These are phyloP conservation scores for Herpailurus yagouaroundi DNA, from an alignment of 2,113 vertebrate species.

Conservation along the genomic window DNA sequence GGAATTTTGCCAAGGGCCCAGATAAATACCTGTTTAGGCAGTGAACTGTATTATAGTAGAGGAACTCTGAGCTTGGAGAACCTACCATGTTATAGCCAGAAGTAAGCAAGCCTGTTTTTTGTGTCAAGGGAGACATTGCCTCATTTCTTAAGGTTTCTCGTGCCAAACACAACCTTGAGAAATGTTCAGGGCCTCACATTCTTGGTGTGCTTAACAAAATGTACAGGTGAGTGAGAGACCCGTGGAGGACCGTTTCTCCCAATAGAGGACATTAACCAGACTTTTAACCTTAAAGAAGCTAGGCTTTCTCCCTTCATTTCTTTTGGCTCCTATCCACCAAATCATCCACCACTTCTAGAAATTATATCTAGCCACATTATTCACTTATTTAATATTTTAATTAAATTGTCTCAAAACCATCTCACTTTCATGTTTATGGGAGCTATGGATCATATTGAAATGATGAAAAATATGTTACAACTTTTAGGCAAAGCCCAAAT, in stretches of 20 bases:
- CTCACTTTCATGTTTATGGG: not conserved
- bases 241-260: not conserved
- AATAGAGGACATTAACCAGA: not conserved
- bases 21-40: not conserved
- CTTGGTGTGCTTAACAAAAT: constrained; percentile 6
- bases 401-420: not conserved
- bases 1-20: not conserved
- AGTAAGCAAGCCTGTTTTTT: not conserved
- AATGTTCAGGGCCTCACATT: not conserved
- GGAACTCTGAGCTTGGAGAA: not conserved
- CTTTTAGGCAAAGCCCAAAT: not conserved
- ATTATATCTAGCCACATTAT: not conserved
- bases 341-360: not conserved
- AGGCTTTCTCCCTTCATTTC: not conserved
- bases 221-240: not conserved
- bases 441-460: not conserved
- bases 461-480: not conserved
- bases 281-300: not conserved
- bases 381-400: not conserved
- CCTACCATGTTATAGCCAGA: not conserved
- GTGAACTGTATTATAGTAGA: not conserved
- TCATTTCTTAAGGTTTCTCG: not conserved
- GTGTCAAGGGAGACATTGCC: not conserved
- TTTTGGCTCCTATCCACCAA: not conserved
- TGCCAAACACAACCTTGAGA: not conserved